Evolutionary conservation across 1,140 invertebrate species (phyloP).

Genomic region (Tetragnatha versicolor): DNA sequence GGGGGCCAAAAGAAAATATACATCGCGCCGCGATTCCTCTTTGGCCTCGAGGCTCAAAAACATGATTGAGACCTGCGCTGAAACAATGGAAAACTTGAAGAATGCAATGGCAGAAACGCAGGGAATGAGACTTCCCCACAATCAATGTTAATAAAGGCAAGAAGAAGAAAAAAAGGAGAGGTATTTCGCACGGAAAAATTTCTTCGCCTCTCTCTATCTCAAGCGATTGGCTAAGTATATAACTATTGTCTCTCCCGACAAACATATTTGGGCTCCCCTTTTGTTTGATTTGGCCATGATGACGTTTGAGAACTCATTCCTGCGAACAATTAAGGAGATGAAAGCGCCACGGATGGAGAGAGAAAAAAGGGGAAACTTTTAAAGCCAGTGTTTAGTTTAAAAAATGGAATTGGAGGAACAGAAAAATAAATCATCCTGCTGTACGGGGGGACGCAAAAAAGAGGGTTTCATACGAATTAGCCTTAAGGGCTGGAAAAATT

Average conservation of each 20-base stretch:
- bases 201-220: neutral
- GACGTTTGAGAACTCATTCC: conserved; percentile 40
- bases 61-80: conserved; percentile 21
- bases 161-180: conserved; percentile 3
- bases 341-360: neutral
- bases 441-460: neutral
- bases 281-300: conserved; percentile 32
- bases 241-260: conserved; percentile 18
- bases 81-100: conserved; percentile 26
- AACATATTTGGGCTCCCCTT: conserved; percentile 26
- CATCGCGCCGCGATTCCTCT: too few relatives aligned
- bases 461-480: neutral
- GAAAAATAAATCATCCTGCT: conserved; percentile 21
- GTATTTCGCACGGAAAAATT: neutral
- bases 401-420: neutral
- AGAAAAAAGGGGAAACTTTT: neutral
- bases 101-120: conserved; percentile 1
- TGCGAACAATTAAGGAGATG: conserved; percentile 22
- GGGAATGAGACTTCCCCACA: conserved; percentile 4
- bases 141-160: conserved; percentile 16
- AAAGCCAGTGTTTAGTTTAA: neutral
- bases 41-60: conserved; percentile 28
- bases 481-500: conserved; percentile 9
- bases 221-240: conserved; percentile 10
- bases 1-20: too few relatives aligned